Evolutionary conservation across 1,140 invertebrate genomes (phyloP).

Genomic region (Telenomus remus): DNA sequence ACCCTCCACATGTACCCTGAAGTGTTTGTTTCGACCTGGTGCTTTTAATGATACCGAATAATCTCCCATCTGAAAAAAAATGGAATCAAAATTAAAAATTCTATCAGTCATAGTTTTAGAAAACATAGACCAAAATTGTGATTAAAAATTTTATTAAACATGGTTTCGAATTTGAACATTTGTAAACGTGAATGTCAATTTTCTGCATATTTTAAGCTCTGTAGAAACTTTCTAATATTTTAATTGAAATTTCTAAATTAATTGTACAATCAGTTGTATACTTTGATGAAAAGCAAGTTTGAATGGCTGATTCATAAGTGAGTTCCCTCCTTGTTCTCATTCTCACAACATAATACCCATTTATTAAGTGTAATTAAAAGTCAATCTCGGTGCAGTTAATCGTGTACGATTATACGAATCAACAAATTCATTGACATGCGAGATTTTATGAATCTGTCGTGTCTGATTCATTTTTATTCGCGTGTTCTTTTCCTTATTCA

Average conservation of each 20-base stretch:
- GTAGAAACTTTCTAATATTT: too few relatives aligned
- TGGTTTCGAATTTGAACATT: too few relatives aligned
- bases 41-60: slow-evolving; percentile 99
- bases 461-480: neutral
- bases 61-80: slow-evolving; percentile 90
- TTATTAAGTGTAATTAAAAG: neutral
- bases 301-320: too few relatives aligned
- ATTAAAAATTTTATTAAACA: too few relatives aligned
- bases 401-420: neutral
- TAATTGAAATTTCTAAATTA: too few relatives aligned
- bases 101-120: neutral
- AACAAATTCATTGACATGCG: neutral
- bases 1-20: slow-evolving; percentile 97
- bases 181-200: too few relatives aligned
- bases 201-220: too few relatives aligned
- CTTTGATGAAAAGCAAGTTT: too few relatives aligned
- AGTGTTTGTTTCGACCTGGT: slow-evolving; percentile 98
- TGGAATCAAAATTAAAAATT: neutral
- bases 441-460: neutral
- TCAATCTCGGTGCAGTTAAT: neutral
- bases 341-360: neutral
- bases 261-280: too few relatives aligned
- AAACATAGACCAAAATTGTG: too few relatives aligned
- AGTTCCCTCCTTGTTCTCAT: neutral
- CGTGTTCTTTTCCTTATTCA: neutral